Percentiles rank a stretch among this genome's conserved stretches.
Conservation (phyloP, 2,888 invertebrate genomes). For the Allygus modestus region DNA sequence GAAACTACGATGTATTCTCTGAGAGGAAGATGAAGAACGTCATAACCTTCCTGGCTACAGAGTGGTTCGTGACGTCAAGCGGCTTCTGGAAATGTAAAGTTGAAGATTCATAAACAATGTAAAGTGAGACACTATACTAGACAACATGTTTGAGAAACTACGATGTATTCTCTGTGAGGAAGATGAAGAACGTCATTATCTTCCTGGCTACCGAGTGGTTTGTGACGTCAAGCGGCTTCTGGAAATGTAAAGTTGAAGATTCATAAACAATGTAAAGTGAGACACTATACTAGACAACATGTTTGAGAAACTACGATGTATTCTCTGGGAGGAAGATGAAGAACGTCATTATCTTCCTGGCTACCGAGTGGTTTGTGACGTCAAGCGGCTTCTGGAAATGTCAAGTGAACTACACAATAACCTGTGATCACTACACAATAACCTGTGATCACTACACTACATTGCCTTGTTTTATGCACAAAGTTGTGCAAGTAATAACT, state of each 20-base stretch:
- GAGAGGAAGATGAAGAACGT: slow-evolving; percentile 85
- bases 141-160: slow-evolving; percentile 81
- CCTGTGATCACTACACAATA: too few relatives aligned
- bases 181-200: slow-evolving; percentile 85
- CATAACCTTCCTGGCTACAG: slow-evolving; percentile 82
- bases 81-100: slow-evolving; percentile 77
- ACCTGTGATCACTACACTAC: too few relatives aligned
- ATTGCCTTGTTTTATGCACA: too few relatives aligned
- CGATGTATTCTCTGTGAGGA: slow-evolving; percentile 86
- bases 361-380: slow-evolving; percentile 82
- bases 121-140: too few relatives aligned
- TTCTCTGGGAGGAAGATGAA: slow-evolving; percentile 86
- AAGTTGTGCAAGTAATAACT: too few relatives aligned
- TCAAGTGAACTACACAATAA: too few relatives aligned
- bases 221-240: slow-evolving; percentile 83
- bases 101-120: too few relatives aligned
- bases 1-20: slow-evolving; percentile 87
- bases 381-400: slow-evolving; percentile 83
- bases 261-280: too few relatives aligned
- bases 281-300: neutral
- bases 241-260: slow-evolving; percentile 70
- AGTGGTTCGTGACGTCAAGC: slow-evolving; percentile 83
- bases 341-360: slow-evolving; percentile 84
- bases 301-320: slow-evolving; percentile 87
- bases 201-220: slow-evolving; percentile 82